These are phyloP conservation scores for Streblospio benedicti DNA, from an alignment of 1,140 invertebrate species.

Conservation along the genomic window DNA sequence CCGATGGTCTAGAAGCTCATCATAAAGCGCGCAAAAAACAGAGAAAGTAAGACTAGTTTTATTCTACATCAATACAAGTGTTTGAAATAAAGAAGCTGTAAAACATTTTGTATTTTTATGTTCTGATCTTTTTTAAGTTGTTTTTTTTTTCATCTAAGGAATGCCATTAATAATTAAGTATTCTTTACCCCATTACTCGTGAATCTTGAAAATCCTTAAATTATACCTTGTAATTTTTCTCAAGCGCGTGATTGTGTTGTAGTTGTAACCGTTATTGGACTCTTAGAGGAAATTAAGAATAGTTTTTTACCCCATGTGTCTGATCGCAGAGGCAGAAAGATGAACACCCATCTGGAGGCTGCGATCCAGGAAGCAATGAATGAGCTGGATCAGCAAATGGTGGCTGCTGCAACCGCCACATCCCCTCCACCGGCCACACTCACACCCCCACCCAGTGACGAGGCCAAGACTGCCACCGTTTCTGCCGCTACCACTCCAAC, in stretches of 20 bases:
- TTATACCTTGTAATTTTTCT: not conserved
- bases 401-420: too few relatives aligned
- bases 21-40: constrained; percentile 75
- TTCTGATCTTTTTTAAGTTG: constrained; percentile 6
- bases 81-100: constrained; percentile 21
- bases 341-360: constrained; percentile 75
- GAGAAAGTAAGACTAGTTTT: constrained; percentile 64
- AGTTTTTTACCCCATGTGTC: not conserved
- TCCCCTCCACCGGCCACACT: too few relatives aligned
- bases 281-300: not conserved
- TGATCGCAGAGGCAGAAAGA: constrained; percentile 68
- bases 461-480: too few relatives aligned
- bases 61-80: not conserved
- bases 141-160: not conserved
- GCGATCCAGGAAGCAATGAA: constrained; percentile 84
- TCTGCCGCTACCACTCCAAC: too few relatives aligned
- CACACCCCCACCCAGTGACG: too few relatives aligned
- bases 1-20: constrained; percentile 75
- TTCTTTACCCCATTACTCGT: too few relatives aligned
- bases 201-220: not conserved
- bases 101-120: not conserved
- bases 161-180: too few relatives aligned
- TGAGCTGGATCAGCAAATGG: too few relatives aligned
- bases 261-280: not conserved
- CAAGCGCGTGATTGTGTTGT: not conserved